Evolutionary conservation across 2,797 vertebrate genomes (phyloP).

Genomic region (Paratrypauchen microcephalus): DNA sequence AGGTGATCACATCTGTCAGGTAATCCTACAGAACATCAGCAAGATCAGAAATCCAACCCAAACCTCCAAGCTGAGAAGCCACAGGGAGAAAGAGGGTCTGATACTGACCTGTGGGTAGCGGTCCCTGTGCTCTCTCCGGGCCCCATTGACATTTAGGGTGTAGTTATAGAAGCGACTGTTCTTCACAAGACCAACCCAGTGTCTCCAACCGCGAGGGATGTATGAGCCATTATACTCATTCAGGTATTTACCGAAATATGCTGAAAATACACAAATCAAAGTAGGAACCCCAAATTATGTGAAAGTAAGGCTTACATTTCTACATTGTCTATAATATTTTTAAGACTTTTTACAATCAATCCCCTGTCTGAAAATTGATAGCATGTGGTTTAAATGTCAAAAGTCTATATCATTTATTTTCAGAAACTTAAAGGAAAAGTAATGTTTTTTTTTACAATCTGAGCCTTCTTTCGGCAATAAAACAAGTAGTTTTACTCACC

Average conservation of each 20-base stretch:
- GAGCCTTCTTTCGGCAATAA: no score
- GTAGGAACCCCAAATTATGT: not conserved
- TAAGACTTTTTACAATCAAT: no score
- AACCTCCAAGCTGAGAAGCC: not conserved
- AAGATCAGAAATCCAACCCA: not conserved
- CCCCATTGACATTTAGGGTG: constrained; percentile 90
- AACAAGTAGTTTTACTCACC: no score
- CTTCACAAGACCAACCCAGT: constrained; percentile 94
- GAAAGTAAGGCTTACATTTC: no score
- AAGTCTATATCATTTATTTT: no score
- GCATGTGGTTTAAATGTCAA: no score
- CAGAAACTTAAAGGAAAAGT: no score
- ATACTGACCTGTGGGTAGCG: constrained; percentile 84
- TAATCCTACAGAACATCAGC: constrained; percentile 82
- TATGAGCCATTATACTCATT: constrained; percentile 88
- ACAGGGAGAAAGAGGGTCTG: not conserved
- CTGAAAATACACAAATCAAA: constrained; percentile 49
- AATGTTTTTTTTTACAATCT: no score
- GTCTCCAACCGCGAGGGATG: constrained; percentile 92
- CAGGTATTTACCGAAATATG: constrained; percentile 89
- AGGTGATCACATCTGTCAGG: constrained; percentile 95
- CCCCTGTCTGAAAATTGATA: no score
- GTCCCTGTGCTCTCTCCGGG: constrained; percentile 89
- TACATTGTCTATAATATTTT: no score
- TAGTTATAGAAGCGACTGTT: constrained; percentile 99